phyloP scores from a whole-genome alignment of 2,888 invertebrate genomes.

The Chydorus sphaericus region DNA sequence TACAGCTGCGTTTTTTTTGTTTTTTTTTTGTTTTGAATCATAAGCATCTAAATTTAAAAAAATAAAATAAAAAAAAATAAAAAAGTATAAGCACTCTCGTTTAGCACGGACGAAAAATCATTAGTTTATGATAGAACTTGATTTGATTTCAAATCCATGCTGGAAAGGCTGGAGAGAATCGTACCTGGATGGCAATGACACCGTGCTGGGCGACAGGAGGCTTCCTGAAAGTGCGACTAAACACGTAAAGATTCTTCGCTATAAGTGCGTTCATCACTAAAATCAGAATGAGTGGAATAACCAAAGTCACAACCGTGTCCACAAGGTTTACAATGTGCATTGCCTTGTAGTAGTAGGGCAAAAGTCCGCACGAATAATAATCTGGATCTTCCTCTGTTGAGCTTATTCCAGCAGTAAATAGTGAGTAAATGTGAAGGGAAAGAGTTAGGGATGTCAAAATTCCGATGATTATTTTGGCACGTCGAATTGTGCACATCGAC shows the following conservation, averaged over 20 bases:
- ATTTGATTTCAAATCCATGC: too few relatives aligned
- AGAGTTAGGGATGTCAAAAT: slow-evolving; percentile 38
- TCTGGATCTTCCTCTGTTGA: slow-evolving; percentile 13
- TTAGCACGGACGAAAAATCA: too few relatives aligned
- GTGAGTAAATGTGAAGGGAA: slow-evolving; percentile 38
- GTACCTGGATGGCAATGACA: too few relatives aligned
- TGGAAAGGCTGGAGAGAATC: too few relatives aligned
- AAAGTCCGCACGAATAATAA: slow-evolving; percentile 32
- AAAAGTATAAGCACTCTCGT: too few relatives aligned
- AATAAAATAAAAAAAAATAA: too few relatives aligned
- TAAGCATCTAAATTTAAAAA: too few relatives aligned
- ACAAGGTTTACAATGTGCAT: slow-evolving; percentile 49
- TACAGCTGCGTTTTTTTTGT: too few relatives aligned
- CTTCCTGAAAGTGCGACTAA: slow-evolving; percentile 20
- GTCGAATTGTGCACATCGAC: slow-evolving; percentile 51
- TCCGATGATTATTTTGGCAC: slow-evolving; percentile 47
- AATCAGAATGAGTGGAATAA: slow-evolving; percentile 54
- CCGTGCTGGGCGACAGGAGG: too few relatives aligned
- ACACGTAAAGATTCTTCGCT: slow-evolving; percentile 42
- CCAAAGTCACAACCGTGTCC: slow-evolving; percentile 56
- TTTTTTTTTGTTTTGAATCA: too few relatives aligned
- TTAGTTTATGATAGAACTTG: too few relatives aligned
- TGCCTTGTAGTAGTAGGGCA: slow-evolving; percentile 33
- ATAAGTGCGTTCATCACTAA: slow-evolving; percentile 55
- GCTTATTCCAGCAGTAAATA: slow-evolving; percentile 33